These are phyloP conservation scores for Paramisgurnus dabryanus DNA, from an alignment of 2,113 vertebrate genomes.

Conservation along the genomic window DNA sequence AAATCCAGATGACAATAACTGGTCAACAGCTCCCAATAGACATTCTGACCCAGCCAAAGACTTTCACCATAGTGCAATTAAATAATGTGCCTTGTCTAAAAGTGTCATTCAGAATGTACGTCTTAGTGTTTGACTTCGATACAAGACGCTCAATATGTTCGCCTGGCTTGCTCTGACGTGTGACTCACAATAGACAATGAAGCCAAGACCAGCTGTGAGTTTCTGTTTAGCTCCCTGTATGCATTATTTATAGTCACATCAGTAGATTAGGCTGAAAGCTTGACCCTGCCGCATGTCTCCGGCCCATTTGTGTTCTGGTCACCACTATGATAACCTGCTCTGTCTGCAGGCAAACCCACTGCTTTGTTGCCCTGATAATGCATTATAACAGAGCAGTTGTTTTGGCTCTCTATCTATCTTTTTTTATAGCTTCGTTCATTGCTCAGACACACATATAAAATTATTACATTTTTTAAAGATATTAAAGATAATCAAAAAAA, in stretches of 20 bases:
- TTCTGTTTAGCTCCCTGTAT: conserved; percentile 47
- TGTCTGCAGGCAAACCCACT: background rate
- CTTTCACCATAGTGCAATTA: conserved; percentile 10
- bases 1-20: background rate
- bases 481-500: background rate
- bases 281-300: conserved; percentile 21
- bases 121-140: conserved; percentile 35
- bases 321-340: conserved; percentile 16
- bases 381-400: background rate
- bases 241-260: conserved; percentile 59
- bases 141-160: conserved; percentile 42
- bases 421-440: too few species aligned
- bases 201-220: conserved; percentile 47
- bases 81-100: background rate
- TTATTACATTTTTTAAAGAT: background rate
- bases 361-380: background rate
- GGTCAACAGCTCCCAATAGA: background rate
- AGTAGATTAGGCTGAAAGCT: conserved; percentile 47
- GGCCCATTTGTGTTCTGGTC: conserved; percentile 1
- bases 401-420: background rate
- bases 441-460: background rate
- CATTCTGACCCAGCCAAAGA: conserved; percentile 11
- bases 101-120: background rate
- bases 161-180: conserved; percentile 22
- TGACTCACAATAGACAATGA: conserved; percentile 39